Evolutionary conservation across 1,140 invertebrate species (phyloP).

Genomic region (Tenebrio molitor): DNA sequence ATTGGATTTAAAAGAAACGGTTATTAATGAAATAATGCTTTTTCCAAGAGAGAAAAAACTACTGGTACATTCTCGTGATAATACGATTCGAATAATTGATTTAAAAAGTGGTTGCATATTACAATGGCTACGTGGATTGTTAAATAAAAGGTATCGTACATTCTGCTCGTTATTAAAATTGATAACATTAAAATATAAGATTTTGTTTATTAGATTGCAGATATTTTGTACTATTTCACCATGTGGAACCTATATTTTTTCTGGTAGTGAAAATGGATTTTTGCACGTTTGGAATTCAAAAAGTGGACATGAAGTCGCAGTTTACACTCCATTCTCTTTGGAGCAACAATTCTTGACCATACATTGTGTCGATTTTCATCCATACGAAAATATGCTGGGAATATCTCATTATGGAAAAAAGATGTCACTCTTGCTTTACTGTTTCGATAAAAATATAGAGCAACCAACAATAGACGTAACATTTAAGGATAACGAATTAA

Average conservation of each 20-base stretch:
- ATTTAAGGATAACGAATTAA: conserved; percentile 8
- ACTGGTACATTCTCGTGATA: conserved; percentile 61
- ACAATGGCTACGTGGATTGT: conserved; percentile 53
- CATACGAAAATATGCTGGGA: conserved; percentile 53
- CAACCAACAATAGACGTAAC: background rate
- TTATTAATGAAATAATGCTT: conserved; percentile 62
- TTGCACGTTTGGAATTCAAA: conserved; percentile 56
- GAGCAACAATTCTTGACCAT: conserved; percentile 45
- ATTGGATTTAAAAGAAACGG: conserved; percentile 55
- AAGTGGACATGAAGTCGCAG: conserved; percentile 49
- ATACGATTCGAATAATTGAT: conserved; percentile 57
- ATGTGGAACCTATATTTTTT: conserved; percentile 49
- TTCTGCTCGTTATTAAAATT: background rate
- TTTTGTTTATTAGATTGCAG: conserved; percentile 52
- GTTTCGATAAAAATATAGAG: conserved; percentile 34
- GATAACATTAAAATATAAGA: conserved; percentile 14
- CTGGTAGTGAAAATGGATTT: conserved; percentile 54
- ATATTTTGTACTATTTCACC: conserved; percentile 54
- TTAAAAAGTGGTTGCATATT: conserved; percentile 53
- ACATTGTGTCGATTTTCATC: conserved; percentile 56
- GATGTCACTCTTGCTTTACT: conserved; percentile 49
- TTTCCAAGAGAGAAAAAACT: conserved; percentile 58
- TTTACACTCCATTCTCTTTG: conserved; percentile 46
- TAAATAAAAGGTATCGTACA: conserved; percentile 51
- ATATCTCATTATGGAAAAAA: conserved; percentile 52